Conservation (phyloP, 2,888 invertebrate genomes). For the Pandemis heparana region DNA sequence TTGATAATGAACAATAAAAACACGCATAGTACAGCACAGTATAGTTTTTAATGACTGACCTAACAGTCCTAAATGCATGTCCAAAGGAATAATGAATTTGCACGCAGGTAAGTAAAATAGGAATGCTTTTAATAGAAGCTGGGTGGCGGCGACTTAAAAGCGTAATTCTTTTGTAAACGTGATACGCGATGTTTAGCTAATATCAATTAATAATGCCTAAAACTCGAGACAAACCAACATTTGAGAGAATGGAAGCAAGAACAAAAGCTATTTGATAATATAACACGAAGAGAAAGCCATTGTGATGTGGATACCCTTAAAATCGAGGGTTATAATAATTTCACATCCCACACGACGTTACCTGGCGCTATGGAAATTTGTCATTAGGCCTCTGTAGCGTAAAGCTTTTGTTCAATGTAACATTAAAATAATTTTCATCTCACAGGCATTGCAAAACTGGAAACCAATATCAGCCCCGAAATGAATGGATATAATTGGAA, state of each 20-base stretch:
- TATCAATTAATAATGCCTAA: constrained; percentile 34
- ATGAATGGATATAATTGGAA: neutral
- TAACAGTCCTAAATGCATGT: too few species aligned
- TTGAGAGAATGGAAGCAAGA: constrained; percentile 33
- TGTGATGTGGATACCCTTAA: constrained; percentile 34
- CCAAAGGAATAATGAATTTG: too few species aligned
- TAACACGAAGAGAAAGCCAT: constrained; percentile 38
- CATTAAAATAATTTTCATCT: constrained; percentile 25
- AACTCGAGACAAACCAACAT: constrained; percentile 34
- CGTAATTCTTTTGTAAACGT: neutral
- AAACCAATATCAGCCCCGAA: neutral
- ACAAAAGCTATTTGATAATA: constrained; percentile 40
- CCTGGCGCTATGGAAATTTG: constrained; percentile 35
- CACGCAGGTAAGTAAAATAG: too few species aligned
- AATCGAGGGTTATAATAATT: constrained; percentile 37
- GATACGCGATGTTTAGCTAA: constrained; percentile 9
- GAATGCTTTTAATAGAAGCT: neutral
- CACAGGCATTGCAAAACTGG: neutral
- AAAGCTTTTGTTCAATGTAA: constrained; percentile 26
- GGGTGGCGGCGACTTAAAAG: neutral
- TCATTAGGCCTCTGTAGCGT: constrained; percentile 25
- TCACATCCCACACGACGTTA: constrained; percentile 31
- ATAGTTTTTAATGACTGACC: too few species aligned
- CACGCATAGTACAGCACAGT: too few species aligned
- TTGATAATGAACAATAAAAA: too few species aligned